phyloP scores from a whole-genome alignment of 2,888 invertebrate genomes.

The Abrostola tripartita region DNA sequence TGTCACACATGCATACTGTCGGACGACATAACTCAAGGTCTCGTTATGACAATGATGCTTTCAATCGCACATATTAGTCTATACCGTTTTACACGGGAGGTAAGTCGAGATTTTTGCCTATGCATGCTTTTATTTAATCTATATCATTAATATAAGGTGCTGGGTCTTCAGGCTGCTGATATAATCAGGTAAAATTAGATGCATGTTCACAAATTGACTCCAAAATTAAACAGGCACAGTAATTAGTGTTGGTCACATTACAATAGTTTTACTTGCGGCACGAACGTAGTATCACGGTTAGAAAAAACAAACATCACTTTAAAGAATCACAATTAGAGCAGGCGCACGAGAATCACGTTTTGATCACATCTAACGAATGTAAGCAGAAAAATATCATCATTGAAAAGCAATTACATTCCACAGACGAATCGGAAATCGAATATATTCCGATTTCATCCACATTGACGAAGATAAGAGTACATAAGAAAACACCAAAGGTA shows the following conservation, averaged over 20 bases:
- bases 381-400: slow-evolving; percentile 60
- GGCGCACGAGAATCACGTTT: slow-evolving; percentile 80
- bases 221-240: slow-evolving; percentile 83
- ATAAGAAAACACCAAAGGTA: slow-evolving; percentile 88
- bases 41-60: slow-evolving; percentile 75
- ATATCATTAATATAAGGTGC: slow-evolving; percentile 73
- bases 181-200: slow-evolving; percentile 73
- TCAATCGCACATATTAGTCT: slow-evolving; percentile 75
- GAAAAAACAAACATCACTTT: slow-evolving; percentile 68
- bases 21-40: slow-evolving; percentile 74
- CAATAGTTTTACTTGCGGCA: slow-evolving; percentile 62
- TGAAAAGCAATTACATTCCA: slow-evolving; percentile 84
- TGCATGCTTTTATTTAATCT: slow-evolving; percentile 70
- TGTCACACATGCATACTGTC: slow-evolving; percentile 65
- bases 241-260: slow-evolving; percentile 56
- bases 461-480: slow-evolving; percentile 93
- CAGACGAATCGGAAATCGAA: slow-evolving; percentile 94
- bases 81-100: slow-evolving; percentile 73
- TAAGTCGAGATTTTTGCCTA: slow-evolving; percentile 74
- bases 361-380: slow-evolving; percentile 75
- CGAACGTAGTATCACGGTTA: slow-evolving; percentile 74
- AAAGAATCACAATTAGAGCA: slow-evolving; percentile 72
- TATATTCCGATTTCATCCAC: slow-evolving; percentile 94
- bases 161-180: slow-evolving; percentile 73
- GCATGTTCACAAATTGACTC: slow-evolving; percentile 80